A percentile compares a stretch with the other conserved stretches of the same genome.
These are phyloP conservation scores for Anguilla anguilla DNA, from an alignment of 2,797 vertebrate genomes.

Conservation along the genomic window DNA sequence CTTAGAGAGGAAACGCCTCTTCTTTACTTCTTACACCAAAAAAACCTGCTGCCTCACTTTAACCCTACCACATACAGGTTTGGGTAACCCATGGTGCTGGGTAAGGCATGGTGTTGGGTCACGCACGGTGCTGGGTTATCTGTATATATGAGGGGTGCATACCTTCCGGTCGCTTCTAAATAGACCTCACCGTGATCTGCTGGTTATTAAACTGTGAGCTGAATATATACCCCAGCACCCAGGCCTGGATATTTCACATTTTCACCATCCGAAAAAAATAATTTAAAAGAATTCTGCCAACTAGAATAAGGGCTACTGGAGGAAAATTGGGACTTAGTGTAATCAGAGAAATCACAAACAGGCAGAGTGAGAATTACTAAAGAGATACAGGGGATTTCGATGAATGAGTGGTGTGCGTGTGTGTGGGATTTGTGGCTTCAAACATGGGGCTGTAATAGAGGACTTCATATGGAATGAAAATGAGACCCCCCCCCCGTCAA, in stretches of 20 bases:
- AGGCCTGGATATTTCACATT: background rate
- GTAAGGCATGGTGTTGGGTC: too few relatives aligned
- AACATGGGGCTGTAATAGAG: conserved; percentile 60
- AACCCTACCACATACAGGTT: too few relatives aligned
- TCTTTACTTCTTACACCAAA: too few relatives aligned
- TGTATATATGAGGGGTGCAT: background rate
- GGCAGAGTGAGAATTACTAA: conserved; percentile 49
- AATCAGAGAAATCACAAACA: background rate
- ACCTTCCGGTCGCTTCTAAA: background rate
- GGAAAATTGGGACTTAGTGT: background rate
- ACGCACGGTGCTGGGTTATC: background rate
- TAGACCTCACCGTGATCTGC: too few relatives aligned
- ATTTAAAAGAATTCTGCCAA: background rate
- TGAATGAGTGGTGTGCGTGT: background rate
- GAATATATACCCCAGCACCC: background rate
- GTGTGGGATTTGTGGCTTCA: background rate
- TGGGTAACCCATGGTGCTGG: too few relatives aligned
- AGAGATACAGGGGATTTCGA: conserved; percentile 41
- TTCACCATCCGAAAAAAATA: background rate
- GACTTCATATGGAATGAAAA: conserved; percentile 72
- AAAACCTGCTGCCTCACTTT: too few relatives aligned
- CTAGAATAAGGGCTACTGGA: background rate
- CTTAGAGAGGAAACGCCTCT: too few relatives aligned
- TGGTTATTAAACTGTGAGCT: background rate
- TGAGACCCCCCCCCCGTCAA: conserved; percentile 66